Percentiles rank a stretch among this genome's conserved stretches.
Evolutionary conservation across 2,797 vertebrate species (phyloP).

Genomic region (Sebastes oblongus): DNA sequence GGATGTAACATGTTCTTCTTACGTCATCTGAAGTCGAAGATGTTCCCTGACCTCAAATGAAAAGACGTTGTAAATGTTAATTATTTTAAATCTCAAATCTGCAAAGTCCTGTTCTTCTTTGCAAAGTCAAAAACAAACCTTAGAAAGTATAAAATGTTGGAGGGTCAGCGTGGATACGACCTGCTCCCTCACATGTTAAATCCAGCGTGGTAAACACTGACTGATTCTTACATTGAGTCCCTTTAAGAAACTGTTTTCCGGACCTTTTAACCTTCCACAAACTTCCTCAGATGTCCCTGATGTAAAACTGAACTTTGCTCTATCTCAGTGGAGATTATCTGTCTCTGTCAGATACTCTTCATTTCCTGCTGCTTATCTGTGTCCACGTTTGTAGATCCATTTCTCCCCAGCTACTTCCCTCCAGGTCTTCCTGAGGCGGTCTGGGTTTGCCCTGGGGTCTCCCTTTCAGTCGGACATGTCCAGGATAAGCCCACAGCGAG

Average conservation of each 20-base stretch:
- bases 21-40: neutral
- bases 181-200: too few species aligned
- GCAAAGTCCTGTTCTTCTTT: neutral
- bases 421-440: neutral
- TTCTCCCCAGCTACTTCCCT: neutral
- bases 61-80: too few species aligned
- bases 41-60: too few species aligned
- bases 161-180: too few species aligned
- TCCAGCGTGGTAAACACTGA: too few species aligned
- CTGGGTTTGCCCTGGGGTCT: neutral
- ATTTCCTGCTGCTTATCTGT: neutral
- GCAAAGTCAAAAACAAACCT: neutral
- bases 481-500: neutral
- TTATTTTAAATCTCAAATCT: neutral
- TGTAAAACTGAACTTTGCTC: too few species aligned
- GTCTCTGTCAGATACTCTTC: too few species aligned
- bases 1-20: neutral
- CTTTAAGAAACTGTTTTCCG: too few species aligned
- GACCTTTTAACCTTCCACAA: neutral
- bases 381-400: neutral
- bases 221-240: too few species aligned
- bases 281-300: neutral
- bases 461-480: neutral
- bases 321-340: too few species aligned
- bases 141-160: too few species aligned